Base-by-base conservation (phyloP, 1,140 invertebrate genomes). In the Solenopsis invicta region DNA sequence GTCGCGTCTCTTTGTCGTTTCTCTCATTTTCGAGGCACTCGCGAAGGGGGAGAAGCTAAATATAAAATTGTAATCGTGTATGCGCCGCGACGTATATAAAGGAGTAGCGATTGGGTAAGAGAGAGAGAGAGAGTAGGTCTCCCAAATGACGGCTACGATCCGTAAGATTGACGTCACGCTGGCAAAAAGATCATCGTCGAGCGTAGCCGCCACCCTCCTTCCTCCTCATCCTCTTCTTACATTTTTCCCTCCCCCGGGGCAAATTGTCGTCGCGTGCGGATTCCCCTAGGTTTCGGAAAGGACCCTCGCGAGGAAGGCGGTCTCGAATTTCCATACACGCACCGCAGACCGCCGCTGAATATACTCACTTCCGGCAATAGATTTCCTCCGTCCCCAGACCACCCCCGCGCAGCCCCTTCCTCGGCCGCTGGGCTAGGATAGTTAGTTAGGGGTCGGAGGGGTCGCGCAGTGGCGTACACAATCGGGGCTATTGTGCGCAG, bases 321-420 rank as follows among this genome's bases (percentile, higher is more conserved):
- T 91, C 90, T 92, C 88, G 91, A 94, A 95, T 94, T 94, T 95
- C 93, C 93, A 94, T 94, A 93, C 91, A 93, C 88, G 88, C 90
- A 92, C 88, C 91, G 87, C 89, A 90, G 77, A 92, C 93, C 89
- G 86, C 89, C 88, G 90, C 80, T 91, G 94, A 93, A 94, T 94
- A 93, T 94, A 95, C 92, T 93, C 93, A 94, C 94, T 95, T 95
- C 94, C 94, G 94, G 94, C 93, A 95, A 95, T 95, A 95, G 94
- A 95, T 95, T 95, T 95, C 90, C 93, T 92, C 91, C 92, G 87
- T 62, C 89, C 76, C 67, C 82, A 54, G 50, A 12, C 54, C 67
- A 45, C 50, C 71, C 48, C 80, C 74, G 16, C 86, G 12, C 69
- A 74, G 80, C 59, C 74, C 61, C 78, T 61, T 87, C 54, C 78